Conservation (phyloP, 2,797 vertebrate species). For the Falco concolor region DNA sequence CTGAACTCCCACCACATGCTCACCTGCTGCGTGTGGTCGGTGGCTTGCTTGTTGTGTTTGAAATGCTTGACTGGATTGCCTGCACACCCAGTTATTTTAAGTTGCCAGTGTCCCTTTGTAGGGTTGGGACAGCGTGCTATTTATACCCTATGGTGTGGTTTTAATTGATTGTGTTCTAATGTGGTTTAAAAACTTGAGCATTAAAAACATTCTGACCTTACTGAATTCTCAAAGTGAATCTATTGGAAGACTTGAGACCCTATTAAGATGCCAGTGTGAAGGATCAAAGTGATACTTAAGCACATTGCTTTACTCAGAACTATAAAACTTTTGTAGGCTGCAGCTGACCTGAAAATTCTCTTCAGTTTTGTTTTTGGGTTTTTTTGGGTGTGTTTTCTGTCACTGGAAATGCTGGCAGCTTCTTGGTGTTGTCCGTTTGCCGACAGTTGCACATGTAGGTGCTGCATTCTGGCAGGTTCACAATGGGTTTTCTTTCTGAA, state of each 20-base stretch:
- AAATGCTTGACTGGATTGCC: not conserved
- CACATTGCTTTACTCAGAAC: not conserved
- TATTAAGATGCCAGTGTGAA: not conserved
- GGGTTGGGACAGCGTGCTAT: not conserved
- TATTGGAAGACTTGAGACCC: not conserved
- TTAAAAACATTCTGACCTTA: not conserved
- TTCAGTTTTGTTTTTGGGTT: not conserved
- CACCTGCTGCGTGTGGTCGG: rapidly evolving
- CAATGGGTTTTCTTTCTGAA: not conserved
- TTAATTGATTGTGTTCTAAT: not conserved
- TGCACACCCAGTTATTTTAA: not conserved
- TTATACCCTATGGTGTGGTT: not conserved
- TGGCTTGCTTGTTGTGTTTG: not conserved
- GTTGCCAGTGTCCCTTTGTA: not conserved
- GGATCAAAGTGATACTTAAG: not conserved
- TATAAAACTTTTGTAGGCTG: not conserved
- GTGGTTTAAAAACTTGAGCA: not conserved
- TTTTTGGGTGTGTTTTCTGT: not conserved
- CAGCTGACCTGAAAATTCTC: not conserved
- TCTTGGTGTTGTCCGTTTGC: rapidly evolving
- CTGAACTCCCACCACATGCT: rapidly evolving
- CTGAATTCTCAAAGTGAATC: constrained; percentile 19
- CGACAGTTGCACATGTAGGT: rapidly evolving
- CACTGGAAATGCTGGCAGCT: not conserved
- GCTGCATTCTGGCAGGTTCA: not conserved